phyloP scores from a whole-genome alignment of 1,140 invertebrate species.

The Tenebrio molitor region DNA sequence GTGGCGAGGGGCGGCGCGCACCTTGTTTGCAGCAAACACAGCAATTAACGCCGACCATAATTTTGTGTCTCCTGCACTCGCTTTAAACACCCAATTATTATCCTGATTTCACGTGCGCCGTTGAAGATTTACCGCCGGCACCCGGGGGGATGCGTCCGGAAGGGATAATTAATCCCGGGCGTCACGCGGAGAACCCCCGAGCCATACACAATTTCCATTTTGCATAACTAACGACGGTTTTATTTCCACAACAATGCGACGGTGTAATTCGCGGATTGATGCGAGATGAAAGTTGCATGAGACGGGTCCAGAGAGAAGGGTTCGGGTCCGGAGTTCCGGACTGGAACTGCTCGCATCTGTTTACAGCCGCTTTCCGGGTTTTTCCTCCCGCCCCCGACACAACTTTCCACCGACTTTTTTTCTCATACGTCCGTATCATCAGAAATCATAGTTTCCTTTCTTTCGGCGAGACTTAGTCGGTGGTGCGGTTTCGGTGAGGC shows the following conservation, averaged over 20 bases:
- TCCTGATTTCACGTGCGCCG: constrained; percentile 20
- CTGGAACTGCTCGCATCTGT: too few species aligned
- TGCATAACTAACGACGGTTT: constrained; percentile 34
- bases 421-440: too few species aligned
- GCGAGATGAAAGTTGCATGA: constrained; percentile 2
- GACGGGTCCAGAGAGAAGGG: too few species aligned
- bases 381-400: too few species aligned
- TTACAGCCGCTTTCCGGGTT: too few species aligned
- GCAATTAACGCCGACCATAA: constrained; percentile 41
- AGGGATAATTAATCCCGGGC: constrained; percentile 35
- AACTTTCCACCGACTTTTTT: too few species aligned
- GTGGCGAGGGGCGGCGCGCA: constrained; percentile 1
- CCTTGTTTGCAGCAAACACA: constrained; percentile 45
- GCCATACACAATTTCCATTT: constrained; percentile 35
- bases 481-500: too few species aligned
- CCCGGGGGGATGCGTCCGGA: constrained; percentile 13
- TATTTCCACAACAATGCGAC: constrained; percentile 31
- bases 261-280: constrained; percentile 10
- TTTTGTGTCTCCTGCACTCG: constrained; percentile 40
- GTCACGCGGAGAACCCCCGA: constrained; percentile 18
- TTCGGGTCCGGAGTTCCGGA: too few species aligned
- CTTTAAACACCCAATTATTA: constrained; percentile 43
- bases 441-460: too few species aligned
- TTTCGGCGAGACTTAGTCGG: neutral
- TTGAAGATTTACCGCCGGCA: neutral